Conservation (phyloP, 1,140 invertebrate species). For the Lasaia peninsularis region DNA sequence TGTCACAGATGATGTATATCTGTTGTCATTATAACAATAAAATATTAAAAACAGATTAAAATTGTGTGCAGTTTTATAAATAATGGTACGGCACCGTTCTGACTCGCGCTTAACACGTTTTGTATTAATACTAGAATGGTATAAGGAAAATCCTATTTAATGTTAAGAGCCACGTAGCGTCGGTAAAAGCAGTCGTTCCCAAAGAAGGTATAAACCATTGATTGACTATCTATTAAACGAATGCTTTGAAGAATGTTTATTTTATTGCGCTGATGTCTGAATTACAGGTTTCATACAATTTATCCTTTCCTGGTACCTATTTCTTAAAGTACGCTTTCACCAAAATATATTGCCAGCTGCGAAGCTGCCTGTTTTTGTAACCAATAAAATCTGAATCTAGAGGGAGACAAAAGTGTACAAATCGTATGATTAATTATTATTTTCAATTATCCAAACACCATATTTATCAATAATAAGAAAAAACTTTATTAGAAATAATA, state of each 20-base stretch:
- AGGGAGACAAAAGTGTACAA: too few relatives aligned
- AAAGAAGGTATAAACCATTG: conserved; percentile 19
- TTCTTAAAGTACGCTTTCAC: conserved; percentile 1
- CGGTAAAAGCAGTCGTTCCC: conserved; percentile 1
- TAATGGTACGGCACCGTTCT: background rate
- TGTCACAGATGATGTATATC: too few relatives aligned
- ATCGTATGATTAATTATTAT: too few relatives aligned
- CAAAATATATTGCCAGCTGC: too few relatives aligned
- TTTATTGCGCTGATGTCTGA: conserved; percentile 19
- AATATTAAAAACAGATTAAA: too few relatives aligned
- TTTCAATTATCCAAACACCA: too few relatives aligned
- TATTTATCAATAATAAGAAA: too few relatives aligned
- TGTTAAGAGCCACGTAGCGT: background rate
- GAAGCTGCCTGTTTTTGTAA: too few relatives aligned
- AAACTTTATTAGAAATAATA: too few relatives aligned
- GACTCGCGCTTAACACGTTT: background rate
- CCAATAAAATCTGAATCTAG: too few relatives aligned
- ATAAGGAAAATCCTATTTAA: background rate
- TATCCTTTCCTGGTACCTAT: conserved; percentile 7
- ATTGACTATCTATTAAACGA: conserved; percentile 18
- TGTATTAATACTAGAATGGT: background rate
- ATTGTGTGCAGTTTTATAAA: background rate
- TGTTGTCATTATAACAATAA: too few relatives aligned
- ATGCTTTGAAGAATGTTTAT: background rate
- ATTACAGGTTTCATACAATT: conserved; percentile 13